Evolutionary conservation across 1,140 invertebrate genomes (phyloP), one percentile per base, ranked within the genome.

Genomic region (Sycophila sp.): DNA sequence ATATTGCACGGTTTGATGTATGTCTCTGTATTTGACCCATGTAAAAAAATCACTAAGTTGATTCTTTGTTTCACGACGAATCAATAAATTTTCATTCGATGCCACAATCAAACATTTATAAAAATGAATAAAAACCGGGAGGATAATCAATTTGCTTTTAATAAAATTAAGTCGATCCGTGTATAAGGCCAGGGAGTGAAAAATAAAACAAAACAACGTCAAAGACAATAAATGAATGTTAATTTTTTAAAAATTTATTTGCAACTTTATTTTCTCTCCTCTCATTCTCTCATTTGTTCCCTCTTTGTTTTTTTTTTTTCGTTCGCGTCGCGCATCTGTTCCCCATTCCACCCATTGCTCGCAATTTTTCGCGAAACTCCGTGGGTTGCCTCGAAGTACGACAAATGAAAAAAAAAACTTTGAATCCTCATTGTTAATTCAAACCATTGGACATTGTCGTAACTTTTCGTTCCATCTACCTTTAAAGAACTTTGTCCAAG

Each of bases 181-280:
- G n/a, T n/a, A n/a, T n/a, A n/a, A n/a, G 34, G 34, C 34, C 11
- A 5, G 34, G 89, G 87, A 22, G 7, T 28, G 6, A 26, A 28
- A 7, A 24, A 26, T 56, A 28, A 56, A 24, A 24, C 4, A 28
- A 19, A n/a, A n/a, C 8, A 56, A 7, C n/a, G 6, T 24, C 15
- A 17, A 17, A 24, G 5, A 49, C 15, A 17, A n/a, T 49, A 6
- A n/a, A 7, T n/a, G 22, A n/a, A 49, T 49, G 22, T 17, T 49
- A 24, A 17, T 49, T 24, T 49, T 17, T 17, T 42, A 77, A n/a
- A 3, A 15, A 40, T 11, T 15, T 75, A 0, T 77, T 71, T 6
- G 51, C 69, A 1, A 51, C 73, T 1, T 47, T 77, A 22, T 78
- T 75, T 8, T 55, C 74, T 5, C 56, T 49, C 0, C 58, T 77